These are phyloP conservation scores for Dromaius novaehollandiae DNA, from an alignment of 2,113 vertebrate species.

Conservation along the genomic window DNA sequence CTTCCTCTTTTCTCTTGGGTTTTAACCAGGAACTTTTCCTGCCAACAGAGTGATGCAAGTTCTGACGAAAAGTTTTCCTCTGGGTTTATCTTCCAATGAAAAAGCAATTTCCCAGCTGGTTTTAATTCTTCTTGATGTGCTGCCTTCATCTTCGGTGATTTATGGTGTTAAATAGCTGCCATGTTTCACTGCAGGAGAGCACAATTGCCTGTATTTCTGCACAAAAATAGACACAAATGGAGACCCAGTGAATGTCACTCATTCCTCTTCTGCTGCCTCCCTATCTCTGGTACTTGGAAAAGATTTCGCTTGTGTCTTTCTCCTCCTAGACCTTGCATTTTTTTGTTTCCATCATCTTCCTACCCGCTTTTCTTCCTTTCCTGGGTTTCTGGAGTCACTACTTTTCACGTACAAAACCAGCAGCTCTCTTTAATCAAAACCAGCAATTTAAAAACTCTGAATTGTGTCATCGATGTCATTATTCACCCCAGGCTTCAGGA, in stretches of 20 bases:
- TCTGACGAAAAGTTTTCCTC: neutral
- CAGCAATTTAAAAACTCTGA: constrained; percentile 27
- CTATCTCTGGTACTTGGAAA: neutral
- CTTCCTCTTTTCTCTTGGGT: neutral
- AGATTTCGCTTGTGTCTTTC: neutral
- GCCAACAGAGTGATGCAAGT: neutral
- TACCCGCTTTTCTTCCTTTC: neutral
- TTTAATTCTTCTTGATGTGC: neutral
- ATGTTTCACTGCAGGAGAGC: neutral
- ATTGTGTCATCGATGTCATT: neutral
- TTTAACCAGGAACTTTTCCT: neutral
- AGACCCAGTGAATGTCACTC: neutral
- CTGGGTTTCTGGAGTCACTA: neutral
- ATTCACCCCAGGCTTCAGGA: neutral
- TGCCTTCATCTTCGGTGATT: neutral
- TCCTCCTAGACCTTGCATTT: neutral
- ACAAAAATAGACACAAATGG: neutral
- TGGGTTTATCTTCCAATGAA: neutral
- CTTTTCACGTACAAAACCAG: neutral
- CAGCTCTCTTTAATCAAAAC: constrained; percentile 21
- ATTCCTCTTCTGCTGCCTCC: neutral
- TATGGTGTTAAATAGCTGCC: neutral
- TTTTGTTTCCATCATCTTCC: neutral
- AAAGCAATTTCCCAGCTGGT: neutral
- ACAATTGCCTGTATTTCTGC: neutral